Percentiles rank a stretch among this genome's conserved stretches.
Conservation (phyloP, 2,113 vertebrate species). For the Picathartes gymnocephalus region DNA sequence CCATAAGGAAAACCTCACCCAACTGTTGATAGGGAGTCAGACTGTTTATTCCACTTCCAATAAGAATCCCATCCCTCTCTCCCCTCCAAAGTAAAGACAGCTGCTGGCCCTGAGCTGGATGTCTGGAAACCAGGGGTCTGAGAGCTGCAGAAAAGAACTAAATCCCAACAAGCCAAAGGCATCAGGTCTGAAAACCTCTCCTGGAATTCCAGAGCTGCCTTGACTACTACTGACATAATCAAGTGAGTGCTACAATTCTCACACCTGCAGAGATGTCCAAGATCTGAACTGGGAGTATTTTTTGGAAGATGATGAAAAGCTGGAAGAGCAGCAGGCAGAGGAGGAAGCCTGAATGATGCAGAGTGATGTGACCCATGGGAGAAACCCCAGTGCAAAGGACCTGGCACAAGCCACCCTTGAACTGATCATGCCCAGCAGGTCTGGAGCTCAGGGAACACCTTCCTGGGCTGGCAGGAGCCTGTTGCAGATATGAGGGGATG, state of each 20-base stretch:
- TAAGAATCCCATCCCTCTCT: not conserved
- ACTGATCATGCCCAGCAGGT: not conserved
- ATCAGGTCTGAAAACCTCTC: not conserved
- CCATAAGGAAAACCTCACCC: not conserved
- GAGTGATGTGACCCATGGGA: not conserved
- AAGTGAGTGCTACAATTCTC: not conserved
- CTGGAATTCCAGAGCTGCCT: not conserved
- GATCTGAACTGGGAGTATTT: not conserved
- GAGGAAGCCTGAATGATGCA: not conserved
- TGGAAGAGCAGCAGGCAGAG: not conserved
- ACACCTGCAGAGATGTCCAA: not conserved
- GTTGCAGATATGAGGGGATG: not conserved
- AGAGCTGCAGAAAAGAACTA: not conserved
- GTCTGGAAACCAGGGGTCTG: not conserved
- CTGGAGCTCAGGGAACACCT: not conserved
- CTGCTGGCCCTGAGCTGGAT: not conserved
- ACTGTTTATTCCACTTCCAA: not conserved
- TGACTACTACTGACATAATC: not conserved
- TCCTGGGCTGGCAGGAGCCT: not conserved
- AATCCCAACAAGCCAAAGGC: not conserved
- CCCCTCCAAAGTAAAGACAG: not conserved
- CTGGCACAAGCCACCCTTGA: not conserved
- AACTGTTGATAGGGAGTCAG: not conserved
- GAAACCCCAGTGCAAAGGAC: not conserved
- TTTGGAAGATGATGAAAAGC: not conserved